These are phyloP conservation scores for Hypsopygia costalis DNA, from an alignment of 2,888 invertebrate species.

Conservation along the genomic window DNA sequence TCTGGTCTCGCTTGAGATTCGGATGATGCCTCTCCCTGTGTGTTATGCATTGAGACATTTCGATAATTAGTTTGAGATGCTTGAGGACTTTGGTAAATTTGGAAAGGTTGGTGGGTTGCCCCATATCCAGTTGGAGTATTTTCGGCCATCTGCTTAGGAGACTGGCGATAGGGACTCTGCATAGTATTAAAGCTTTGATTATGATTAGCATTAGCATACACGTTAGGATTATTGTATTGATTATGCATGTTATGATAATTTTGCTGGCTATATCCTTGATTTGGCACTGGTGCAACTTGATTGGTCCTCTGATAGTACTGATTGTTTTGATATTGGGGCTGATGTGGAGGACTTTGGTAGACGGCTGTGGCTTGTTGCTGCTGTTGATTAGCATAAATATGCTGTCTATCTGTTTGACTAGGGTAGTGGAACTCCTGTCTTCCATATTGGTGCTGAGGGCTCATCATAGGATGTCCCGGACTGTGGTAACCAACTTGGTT, in stretches of 20 bases:
- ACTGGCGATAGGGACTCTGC: slow-evolving; percentile 58
- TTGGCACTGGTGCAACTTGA: slow-evolving; percentile 39
- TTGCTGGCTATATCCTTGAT: slow-evolving; percentile 53
- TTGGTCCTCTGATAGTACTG: slow-evolving; percentile 63
- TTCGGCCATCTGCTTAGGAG: slow-evolving; percentile 51
- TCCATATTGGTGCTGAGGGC: slow-evolving; percentile 59
- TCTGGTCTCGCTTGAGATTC: slow-evolving; percentile 47
- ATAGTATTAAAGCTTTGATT: slow-evolving; percentile 53
- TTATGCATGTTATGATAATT: slow-evolving; percentile 52
- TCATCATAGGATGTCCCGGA: slow-evolving; percentile 64
- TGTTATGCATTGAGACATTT: slow-evolving; percentile 34
- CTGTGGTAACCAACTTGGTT: slow-evolving; percentile 66
- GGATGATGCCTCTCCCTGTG: slow-evolving; percentile 32
- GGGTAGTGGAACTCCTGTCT: slow-evolving; percentile 64
- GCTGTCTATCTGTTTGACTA: slow-evolving; percentile 58
- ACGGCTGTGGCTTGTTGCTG: slow-evolving; percentile 30
- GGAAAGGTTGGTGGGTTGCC: slow-evolving; percentile 51
- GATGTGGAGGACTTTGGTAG: slow-evolving; percentile 55
- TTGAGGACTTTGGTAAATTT: slow-evolving; percentile 70
- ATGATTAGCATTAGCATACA: slow-evolving; percentile 44
- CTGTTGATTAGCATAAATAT: slow-evolving; percentile 57
- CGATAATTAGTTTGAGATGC: slow-evolving; percentile 47
- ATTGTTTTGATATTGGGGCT: slow-evolving; percentile 60
- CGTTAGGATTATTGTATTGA: slow-evolving; percentile 53
- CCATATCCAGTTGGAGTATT: slow-evolving; percentile 42